Conservation (phyloP, 2,888 invertebrate genomes). For the Mesorhabditis belari region DNA sequence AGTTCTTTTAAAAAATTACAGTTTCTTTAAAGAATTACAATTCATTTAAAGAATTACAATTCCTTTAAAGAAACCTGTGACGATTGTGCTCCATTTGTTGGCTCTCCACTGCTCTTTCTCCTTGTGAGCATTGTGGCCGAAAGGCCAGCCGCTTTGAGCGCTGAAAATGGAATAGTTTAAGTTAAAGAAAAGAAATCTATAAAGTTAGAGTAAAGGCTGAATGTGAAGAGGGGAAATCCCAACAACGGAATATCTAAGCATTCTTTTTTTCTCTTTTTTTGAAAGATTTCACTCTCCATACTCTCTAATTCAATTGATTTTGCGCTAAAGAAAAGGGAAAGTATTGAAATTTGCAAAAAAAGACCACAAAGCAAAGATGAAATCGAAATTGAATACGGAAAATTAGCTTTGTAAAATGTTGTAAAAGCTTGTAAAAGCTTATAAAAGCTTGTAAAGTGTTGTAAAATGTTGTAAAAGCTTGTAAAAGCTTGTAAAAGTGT, state of each 20-base stretch:
- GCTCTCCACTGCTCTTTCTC: slow-evolving; percentile 33
- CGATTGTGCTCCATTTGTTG: slow-evolving; percentile 6
- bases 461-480: too few species aligned
- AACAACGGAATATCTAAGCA: neutral
- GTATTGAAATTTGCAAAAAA: neutral
- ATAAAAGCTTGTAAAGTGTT: too few species aligned
- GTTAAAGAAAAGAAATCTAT: neutral
- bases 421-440: too few species aligned
- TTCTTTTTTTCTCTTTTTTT: neutral
- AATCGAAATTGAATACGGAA: neutral
- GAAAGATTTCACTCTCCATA: neutral
- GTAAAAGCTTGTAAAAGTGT: too few species aligned
- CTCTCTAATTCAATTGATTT: neutral
- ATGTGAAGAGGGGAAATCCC: neutral
- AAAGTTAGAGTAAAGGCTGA: slow-evolving; percentile 1
- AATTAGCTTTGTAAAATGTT: too few species aligned
- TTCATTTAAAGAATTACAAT: too few species aligned
- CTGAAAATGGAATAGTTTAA: slow-evolving; percentile 25
- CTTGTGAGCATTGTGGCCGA: slow-evolving; percentile 50
- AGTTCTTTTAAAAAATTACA: too few species aligned
- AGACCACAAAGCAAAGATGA: neutral
- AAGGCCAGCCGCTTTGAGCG: slow-evolving; percentile 46
- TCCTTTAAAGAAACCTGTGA: neutral
- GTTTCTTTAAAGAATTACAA: too few species aligned
- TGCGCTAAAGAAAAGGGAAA: neutral